Conservation (phyloP, 92 coral and sea anemone genomes). For the Phenganax marumi region DNA sequence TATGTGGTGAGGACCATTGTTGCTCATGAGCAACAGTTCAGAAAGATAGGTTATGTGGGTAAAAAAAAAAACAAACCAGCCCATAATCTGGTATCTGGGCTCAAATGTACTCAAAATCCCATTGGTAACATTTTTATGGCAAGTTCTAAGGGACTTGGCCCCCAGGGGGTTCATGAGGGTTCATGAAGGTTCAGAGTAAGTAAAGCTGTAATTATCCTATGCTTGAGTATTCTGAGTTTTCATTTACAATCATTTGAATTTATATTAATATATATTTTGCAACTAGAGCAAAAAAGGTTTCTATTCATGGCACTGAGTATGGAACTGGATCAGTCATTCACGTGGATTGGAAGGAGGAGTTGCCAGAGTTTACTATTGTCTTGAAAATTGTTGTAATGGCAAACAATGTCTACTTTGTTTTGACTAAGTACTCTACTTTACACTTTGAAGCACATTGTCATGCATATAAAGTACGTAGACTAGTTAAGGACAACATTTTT, state of each 20-base stretch:
- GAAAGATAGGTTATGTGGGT: not conserved
- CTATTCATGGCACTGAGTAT: constrained; percentile 60
- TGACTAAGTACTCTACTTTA: constrained; percentile 21
- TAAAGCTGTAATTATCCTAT: too few species aligned
- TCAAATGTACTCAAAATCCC: not conserved
- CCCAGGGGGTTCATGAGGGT: constrained; percentile 14
- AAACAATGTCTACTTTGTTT: constrained; percentile 28
- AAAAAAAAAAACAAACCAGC: not conserved
- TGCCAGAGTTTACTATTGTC: constrained; percentile 50
- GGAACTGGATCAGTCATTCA: constrained; percentile 46
- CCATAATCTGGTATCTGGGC: not conserved
- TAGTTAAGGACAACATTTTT: not conserved
- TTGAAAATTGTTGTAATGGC: constrained; percentile 33
- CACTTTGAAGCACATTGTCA: constrained; percentile 33
- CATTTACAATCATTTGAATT: too few species aligned
- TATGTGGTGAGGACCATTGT: not conserved
- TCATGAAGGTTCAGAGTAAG: too few species aligned
- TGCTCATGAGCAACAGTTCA: constrained; percentile 15
- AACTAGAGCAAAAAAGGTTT: constrained; percentile 54
- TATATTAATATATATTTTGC: too few species aligned
- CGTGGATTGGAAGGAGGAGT: constrained; percentile 44
- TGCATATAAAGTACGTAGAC: constrained; percentile 37
- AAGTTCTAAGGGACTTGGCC: not conserved
- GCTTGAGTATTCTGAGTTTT: too few species aligned
- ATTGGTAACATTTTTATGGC: not conserved